Base-by-base conservation (phyloP, 2,797 vertebrate genomes). In the Gobio occitaniae region DNA sequence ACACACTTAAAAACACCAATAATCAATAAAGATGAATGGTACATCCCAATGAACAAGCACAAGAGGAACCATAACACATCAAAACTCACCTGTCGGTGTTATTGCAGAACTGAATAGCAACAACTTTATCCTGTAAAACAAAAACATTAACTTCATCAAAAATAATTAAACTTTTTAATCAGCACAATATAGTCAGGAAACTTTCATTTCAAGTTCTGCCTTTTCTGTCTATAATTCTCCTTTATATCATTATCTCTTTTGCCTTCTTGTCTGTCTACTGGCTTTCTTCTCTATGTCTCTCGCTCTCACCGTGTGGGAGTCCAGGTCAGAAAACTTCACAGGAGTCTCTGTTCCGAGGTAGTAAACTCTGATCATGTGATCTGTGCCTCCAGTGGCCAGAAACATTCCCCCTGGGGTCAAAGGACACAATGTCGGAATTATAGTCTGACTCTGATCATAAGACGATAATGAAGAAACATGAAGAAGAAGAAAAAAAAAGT, bases 71-170 rank as follows among this genome's bases (percentile, higher is more conserved):
- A 6, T 71, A 10, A 76, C 56, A 47, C 89, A 17, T 32, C 10
- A 72, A 12, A 61, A 29, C 95, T 96, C 92, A 99, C 98, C 97
- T 96, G 93, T 98, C 97, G 44, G 95, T 96, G 32, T 96, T 98
- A 95, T 99, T 99, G 95, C 97, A 97, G 89, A 99, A 99, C 93
- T 99, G 98, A 90, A 99, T 96, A 4, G 97, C 97, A 2, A 98
- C 96, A 82, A 99, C 97, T 95, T 99, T 99, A 92, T 99, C 98
- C 98, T 99, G 88, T 88, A 93, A 91, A 74, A 38, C 92, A 59
- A 86, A 77, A 87, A 90, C 86, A 11, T 79, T 88, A 52, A 25
- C n/a, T 41, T 12, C 61, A 44, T 47, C 7, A 2, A 29, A 29
- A 48, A 17, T 0, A 36, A 17, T 15, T n/a, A 4, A 15, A 21